Base-by-base conservation (phyloP, 92 coral and sea anemone species). In the Isaurus tuberculatus region DNA sequence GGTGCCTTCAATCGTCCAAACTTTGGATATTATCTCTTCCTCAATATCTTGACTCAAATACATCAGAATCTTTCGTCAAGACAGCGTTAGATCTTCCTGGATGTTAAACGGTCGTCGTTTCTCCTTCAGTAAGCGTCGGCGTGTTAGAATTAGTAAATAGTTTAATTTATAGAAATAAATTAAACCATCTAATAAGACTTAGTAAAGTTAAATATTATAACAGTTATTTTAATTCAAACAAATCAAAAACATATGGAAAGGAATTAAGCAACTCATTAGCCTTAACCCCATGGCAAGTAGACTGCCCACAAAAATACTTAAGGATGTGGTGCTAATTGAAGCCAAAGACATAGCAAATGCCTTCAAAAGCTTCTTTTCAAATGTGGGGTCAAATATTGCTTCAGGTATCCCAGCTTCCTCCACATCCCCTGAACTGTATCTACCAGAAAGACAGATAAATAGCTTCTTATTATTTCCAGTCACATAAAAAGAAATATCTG, bases 251-350 rank as follows among this genome's bases (percentile, higher is more conserved):
- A 34, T 79, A 20, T 80, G 73, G 86, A 86, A 64, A 19, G 71
- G 89, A 14, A 79, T 86, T 25, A 86, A 86, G 34, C 70, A 86
- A 80, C 69, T 86, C 29, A 65, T 82, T 15, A 53, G 83, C 27
- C 83, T 88, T 36, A 83, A 88, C 60, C 91, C 91, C 15, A 60
- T 83, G 40, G 75, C 61, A 14, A 28, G 70, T 65, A 37, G 42
- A 5, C 29, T 65, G 70, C 70, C 70, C 9, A 27, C 70, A 2
- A 65, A 65, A 37, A 65, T 65, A 25, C 10, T 65, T 65, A 65
- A 28, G 20, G 40, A 65, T 65, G 70, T 65, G 9, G 40, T 27
- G 29, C 10, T 65, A 29, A 22, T 65, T 65, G 40, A 65, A 14
- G 29, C 36, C 31, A 65, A 25, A 27, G 36, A 65, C 27, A 28